Evolutionary conservation across 2,113 vertebrate species (phyloP).

Genomic region (Sinocyclocheilus anshuiensis): DNA sequence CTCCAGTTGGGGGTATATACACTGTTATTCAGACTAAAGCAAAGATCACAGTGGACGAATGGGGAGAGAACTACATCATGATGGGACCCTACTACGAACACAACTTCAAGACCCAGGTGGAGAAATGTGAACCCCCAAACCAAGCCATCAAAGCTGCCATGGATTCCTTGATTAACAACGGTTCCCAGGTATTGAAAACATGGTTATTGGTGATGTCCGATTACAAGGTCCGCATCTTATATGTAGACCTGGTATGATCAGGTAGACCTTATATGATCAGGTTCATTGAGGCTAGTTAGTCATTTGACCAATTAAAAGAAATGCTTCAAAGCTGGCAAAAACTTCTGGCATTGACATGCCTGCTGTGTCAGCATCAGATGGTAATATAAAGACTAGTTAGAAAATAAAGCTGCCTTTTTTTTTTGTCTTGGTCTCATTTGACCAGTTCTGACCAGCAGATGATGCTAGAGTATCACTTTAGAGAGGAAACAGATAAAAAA

Average conservation of each 20-base stretch:
- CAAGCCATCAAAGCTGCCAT: conserved; percentile 80
- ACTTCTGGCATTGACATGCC: background rate
- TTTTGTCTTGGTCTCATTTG: background rate
- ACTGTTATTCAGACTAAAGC: conserved; percentile 99
- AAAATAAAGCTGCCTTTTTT: background rate
- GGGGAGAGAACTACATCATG: conserved; percentile 95
- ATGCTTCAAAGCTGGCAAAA: background rate
- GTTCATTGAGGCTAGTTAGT: background rate
- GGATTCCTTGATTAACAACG: conserved; percentile 82
- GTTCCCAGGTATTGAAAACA: conserved; percentile 83
- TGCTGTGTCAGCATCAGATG: background rate
- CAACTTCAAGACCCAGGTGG: conserved; percentile 94
- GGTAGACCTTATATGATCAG: background rate
- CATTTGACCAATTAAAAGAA: background rate
- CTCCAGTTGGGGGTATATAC: conserved; percentile 93
- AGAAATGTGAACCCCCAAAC: conserved; percentile 83
- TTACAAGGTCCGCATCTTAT: background rate
- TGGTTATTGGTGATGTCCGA: background rate
- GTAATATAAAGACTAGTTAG: background rate
- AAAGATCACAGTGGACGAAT: conserved; percentile 90
- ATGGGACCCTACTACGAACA: conserved; percentile 94
- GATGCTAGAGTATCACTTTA: conserved; percentile 15
- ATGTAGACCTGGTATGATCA: background rate
- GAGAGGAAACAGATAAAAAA: background rate
- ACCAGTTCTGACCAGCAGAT: conserved; percentile 52